Percentiles rank a stretch among this genome's conserved stretches.
Evolutionary conservation across 2,888 invertebrate species (phyloP).

Genomic region (Siphlonurus alternatus): DNA sequence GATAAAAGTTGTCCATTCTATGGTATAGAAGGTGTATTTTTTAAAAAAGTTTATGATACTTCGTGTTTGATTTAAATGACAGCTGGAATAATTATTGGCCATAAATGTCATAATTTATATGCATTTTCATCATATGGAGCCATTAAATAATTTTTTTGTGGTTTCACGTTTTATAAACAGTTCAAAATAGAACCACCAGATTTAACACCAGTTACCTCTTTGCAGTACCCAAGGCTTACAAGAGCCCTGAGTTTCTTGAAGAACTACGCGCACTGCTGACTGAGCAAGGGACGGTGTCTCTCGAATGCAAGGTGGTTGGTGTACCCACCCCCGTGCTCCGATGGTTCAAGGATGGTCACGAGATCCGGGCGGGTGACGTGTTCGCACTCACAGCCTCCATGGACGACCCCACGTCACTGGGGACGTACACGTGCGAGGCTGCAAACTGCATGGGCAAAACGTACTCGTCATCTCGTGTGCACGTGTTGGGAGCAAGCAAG

Average conservation of each 20-base stretch:
- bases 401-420: constrained; percentile 69
- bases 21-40: too few species aligned
- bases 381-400: constrained; percentile 73
- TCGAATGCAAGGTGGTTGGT: constrained; percentile 83
- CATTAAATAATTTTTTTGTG: too few species aligned
- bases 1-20: too few species aligned
- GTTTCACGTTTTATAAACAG: too few species aligned
- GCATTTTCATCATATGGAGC: too few species aligned
- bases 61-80: too few species aligned
- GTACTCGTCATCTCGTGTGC: constrained; percentile 67
- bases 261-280: constrained; percentile 67
- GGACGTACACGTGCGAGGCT: constrained; percentile 76
- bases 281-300: constrained; percentile 72
- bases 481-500: constrained; percentile 47
- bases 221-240: constrained; percentile 70
- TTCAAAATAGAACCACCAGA: too few species aligned
- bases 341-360: constrained; percentile 71
- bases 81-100: too few species aligned
- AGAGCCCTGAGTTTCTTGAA: constrained; percentile 72
- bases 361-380: constrained; percentile 78
- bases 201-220: too few species aligned
- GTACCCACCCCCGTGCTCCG: constrained; percentile 65
- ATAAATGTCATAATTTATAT: too few species aligned
- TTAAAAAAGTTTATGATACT: too few species aligned
- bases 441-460: constrained; percentile 77